Conservation (phyloP, 1,140 invertebrate species). For the Caenorhabditis brenneri region DNA sequence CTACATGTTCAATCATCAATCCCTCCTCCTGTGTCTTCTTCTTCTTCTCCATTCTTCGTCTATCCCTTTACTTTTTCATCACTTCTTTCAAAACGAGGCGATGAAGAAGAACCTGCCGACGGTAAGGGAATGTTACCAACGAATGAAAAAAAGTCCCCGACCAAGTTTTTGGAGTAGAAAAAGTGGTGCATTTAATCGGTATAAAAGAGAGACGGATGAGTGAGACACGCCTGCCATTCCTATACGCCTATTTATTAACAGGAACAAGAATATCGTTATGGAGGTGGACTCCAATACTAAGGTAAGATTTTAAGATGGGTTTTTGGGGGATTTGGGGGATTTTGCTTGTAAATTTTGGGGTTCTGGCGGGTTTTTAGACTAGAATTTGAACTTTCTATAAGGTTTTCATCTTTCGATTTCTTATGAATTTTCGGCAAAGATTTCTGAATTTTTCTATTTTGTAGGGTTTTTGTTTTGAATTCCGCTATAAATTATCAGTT, state of each 20-base stretch:
- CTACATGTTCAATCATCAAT: background rate
- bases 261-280: background rate
- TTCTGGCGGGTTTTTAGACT: background rate
- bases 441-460: no score
- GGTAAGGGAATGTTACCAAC: background rate
- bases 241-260: background rate
- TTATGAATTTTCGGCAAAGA: no score
- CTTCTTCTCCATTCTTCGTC: no score
- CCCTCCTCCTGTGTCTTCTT: background rate
- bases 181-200: slow-evolving; percentile 28
- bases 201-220: background rate
- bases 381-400: background rate
- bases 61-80: no score
- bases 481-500: no score
- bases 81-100: no score
- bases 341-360: background rate
- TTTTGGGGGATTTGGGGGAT: background rate
- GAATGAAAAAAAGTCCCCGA: slow-evolving; percentile 24
- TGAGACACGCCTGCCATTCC: background rate
- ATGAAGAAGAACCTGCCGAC: background rate
- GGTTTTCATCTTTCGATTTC: no score
- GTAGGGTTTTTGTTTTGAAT: no score
- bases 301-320: background rate
- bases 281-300: slow-evolving; percentile 35
- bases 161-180: slow-evolving; percentile 14